A percentile compares a stretch with the other conserved stretches of the same genome.
These are phyloP conservation scores for Dendrolimus pini DNA, from an alignment of 2,888 invertebrate species.

Conservation along the genomic window DNA sequence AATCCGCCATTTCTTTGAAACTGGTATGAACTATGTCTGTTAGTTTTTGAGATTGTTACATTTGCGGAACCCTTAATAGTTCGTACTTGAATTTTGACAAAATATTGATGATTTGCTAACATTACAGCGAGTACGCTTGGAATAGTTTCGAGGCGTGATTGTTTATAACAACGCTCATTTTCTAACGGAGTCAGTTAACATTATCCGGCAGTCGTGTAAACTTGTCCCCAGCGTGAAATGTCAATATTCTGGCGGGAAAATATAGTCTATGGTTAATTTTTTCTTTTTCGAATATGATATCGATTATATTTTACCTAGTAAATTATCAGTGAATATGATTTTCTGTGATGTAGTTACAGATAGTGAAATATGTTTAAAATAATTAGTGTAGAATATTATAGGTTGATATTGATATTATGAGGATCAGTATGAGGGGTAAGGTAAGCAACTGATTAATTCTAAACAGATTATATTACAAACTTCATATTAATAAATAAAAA, in stretches of 20 bases:
- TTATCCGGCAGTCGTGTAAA: slow-evolving; percentile 33
- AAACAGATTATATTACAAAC: not conserved
- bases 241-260: slow-evolving; percentile 25
- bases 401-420: not conserved
- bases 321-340: too few species aligned
- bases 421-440: not conserved
- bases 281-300: too few species aligned
- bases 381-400: too few species aligned
- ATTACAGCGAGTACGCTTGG: not conserved
- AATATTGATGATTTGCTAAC: too few species aligned
- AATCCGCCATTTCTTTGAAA: too few species aligned
- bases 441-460: not conserved
- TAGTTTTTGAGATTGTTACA: too few species aligned
- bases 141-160: slow-evolving; percentile 15
- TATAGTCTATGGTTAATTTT: not conserved
- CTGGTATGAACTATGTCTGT: too few species aligned
- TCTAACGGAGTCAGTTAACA: slow-evolving; percentile 34
- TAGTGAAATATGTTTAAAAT: too few species aligned
- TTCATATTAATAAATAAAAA: not conserved
- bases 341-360: too few species aligned
- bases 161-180: slow-evolving; percentile 27
- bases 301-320: too few species aligned
- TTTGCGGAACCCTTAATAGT: too few species aligned
- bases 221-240: slow-evolving; percentile 31
- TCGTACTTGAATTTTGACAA: too few species aligned